Percentiles rank a stretch among this genome's conserved stretches.
Evolutionary conservation across 1,140 invertebrate species (phyloP).

Genomic region (Dinoponera quadriceps): DNA sequence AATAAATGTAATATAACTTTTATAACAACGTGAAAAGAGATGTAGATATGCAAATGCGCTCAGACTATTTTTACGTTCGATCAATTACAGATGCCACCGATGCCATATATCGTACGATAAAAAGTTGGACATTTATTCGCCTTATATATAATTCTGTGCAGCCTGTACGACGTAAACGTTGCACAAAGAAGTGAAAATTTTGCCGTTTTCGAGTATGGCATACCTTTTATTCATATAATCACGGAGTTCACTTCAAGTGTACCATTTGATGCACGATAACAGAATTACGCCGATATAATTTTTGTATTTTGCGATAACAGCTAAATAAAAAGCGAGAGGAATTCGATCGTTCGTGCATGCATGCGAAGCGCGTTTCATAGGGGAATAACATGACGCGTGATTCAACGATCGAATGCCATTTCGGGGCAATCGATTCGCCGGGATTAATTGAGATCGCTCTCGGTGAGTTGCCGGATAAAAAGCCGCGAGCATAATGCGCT

Average conservation of each 20-base stretch:
- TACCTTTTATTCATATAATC: too few relatives aligned
- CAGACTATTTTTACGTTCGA: not conserved
- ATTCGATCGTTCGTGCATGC: not conserved
- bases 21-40: not conserved
- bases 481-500: constrained; percentile 32
- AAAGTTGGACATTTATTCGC: too few relatives aligned
- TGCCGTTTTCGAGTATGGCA: too few relatives aligned
- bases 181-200: too few relatives aligned
- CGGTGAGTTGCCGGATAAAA: constrained; percentile 5
- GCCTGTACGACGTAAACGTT: too few relatives aligned
- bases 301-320: not conserved
- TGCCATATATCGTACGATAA: too few relatives aligned
- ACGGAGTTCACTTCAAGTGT: not conserved
- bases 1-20: too few relatives aligned
- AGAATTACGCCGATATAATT: not conserved
- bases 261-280: not conserved
- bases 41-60: constrained; percentile 11
- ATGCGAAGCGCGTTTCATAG: not conserved
- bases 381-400: constrained; percentile 12
- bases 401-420: constrained; percentile 38
- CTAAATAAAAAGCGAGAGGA: not conserved
- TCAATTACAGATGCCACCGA: too few relatives aligned
- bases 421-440: constrained; percentile 7
- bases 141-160: too few relatives aligned
- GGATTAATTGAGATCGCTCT: constrained; percentile 34